Evolutionary conservation across 1,140 invertebrate genomes (phyloP).

Genomic region (Drosophila lowei): DNA sequence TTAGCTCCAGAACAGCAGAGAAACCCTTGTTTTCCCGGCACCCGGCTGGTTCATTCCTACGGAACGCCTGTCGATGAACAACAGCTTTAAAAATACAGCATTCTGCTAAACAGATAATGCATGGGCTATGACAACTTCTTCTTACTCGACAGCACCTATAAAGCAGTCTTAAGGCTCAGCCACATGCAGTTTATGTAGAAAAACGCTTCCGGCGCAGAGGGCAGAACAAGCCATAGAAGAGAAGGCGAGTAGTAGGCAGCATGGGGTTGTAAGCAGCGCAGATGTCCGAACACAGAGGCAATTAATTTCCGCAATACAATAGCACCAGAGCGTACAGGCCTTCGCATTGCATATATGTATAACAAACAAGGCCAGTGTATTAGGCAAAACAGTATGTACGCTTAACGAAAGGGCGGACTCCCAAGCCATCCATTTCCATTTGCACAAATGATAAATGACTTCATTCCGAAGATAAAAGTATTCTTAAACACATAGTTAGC

Average conservation of each 20-base stretch:
- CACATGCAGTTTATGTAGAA: constrained; percentile 29
- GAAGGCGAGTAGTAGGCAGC: constrained; percentile 14
- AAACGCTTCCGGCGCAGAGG: constrained; percentile 68
- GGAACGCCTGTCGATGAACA: constrained; percentile 19
- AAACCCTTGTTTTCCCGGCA: not conserved
- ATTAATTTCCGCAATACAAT: constrained; percentile 75
- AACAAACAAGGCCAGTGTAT: constrained; percentile 27
- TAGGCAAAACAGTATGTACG: constrained; percentile 16
- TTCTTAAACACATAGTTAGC: constrained; percentile 1
- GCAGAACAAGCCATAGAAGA: constrained; percentile 49
- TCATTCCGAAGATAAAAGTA: not conserved
- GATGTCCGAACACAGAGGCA: constrained; percentile 63
- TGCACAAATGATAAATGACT: constrained; percentile 30
- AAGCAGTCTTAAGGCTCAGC: constrained; percentile 3
- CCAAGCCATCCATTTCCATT: constrained; percentile 12
- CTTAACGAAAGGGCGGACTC: not conserved
- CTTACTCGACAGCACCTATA: not conserved
- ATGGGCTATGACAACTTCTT: too few species aligned
- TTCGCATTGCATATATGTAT: constrained; percentile 34
- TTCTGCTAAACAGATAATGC: too few species aligned
- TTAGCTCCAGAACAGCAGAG: constrained; percentile 22
- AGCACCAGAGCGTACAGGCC: constrained; percentile 32
- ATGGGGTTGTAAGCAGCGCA: constrained; percentile 38
- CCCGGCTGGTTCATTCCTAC: constrained; percentile 12
- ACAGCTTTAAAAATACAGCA: not conserved